Evolutionary conservation across 2,113 vertebrate genomes (phyloP).

Genomic region (Alethe diademata): DNA sequence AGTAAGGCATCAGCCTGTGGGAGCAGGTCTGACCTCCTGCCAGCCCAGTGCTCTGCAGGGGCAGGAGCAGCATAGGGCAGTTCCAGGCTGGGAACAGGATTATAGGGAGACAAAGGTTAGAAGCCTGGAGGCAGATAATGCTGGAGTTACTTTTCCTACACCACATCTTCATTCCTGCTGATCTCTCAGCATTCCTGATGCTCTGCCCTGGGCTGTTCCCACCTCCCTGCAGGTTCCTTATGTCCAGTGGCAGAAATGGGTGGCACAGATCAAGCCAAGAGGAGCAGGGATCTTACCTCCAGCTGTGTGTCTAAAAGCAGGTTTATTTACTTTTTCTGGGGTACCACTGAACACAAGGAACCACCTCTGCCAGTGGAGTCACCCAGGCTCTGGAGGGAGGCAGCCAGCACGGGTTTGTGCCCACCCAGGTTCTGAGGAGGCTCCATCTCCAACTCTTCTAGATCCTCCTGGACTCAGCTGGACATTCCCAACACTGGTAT

Average conservation of each 20-base stretch:
- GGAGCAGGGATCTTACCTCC: background rate
- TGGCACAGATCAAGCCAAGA: background rate
- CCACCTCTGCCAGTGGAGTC: background rate
- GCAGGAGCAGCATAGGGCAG: rapidly evolving
- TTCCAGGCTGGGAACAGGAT: rapidly evolving
- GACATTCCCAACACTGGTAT: rapidly evolving
- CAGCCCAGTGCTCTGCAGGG: rapidly evolving
- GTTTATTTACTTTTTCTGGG: background rate
- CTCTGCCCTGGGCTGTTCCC: background rate
- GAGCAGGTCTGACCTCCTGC: background rate
- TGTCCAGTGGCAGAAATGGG: rapidly evolving
- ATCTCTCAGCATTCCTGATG: background rate
- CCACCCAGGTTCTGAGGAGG: rapidly evolving
- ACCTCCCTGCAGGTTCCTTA: background rate
- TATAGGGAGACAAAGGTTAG: rapidly evolving
- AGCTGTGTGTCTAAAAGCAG: background rate
- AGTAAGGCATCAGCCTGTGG: background rate
- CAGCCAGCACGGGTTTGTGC: background rate
- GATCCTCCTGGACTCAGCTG: background rate
- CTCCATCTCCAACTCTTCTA: background rate
- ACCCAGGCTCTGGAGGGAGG: background rate
- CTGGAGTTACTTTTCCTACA: background rate
- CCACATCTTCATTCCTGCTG: background rate
- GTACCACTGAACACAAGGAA: too few species aligned
- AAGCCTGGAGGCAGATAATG: background rate